These are phyloP conservation scores for Mercenaria mercenaria DNA, from an alignment of 1,140 invertebrate genomes.

Conservation along the genomic window DNA sequence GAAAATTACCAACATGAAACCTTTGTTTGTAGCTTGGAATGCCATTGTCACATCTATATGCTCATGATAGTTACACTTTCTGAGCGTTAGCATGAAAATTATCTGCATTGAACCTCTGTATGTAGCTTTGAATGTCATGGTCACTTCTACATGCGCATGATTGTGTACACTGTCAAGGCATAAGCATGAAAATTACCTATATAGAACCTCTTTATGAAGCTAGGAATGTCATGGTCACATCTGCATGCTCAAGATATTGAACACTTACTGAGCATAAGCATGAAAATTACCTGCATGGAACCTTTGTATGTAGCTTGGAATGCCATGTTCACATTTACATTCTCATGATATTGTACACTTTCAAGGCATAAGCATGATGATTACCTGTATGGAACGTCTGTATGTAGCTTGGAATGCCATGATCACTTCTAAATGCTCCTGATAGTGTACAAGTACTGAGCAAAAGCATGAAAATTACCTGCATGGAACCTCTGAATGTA, in stretches of 20 bases:
- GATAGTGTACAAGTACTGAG: background rate
- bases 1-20: background rate
- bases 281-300: background rate
- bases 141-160: slow-evolving; percentile 46
- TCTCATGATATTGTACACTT: background rate
- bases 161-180: background rate
- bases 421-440: slow-evolving; percentile 52
- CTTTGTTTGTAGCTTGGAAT: slow-evolving; percentile 20
- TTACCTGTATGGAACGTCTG: slow-evolving; percentile 8
- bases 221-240: too few relatives aligned
- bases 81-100: too few relatives aligned
- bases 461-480: too few relatives aligned
- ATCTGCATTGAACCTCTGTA: slow-evolving; percentile 11
- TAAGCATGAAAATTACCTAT: too few relatives aligned
- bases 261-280: too few relatives aligned
- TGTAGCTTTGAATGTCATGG: background rate
- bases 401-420: slow-evolving; percentile 11
- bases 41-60: too few relatives aligned
- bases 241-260: too few relatives aligned
- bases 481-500: slow-evolving; percentile 17
- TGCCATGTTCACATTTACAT: slow-evolving; percentile 27
- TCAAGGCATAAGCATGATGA: too few relatives aligned
- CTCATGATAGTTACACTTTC: too few relatives aligned
- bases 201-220: slow-evolving; percentile 21
- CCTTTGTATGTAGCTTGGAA: slow-evolving; percentile 38